Base-by-base conservation (phyloP, 1,140 invertebrate genomes). In the Vollenhovia emeryi region DNA sequence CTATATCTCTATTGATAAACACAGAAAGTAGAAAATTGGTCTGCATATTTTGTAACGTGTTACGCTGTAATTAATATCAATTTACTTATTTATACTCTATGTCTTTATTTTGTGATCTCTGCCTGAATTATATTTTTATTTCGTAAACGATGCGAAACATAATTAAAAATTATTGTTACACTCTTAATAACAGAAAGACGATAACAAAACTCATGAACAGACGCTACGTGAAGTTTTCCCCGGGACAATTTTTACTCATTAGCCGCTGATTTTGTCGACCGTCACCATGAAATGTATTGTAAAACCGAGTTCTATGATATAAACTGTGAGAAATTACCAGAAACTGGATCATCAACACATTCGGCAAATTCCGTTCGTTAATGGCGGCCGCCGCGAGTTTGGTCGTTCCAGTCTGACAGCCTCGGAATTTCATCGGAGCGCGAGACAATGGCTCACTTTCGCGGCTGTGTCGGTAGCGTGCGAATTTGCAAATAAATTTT, bases 401-500 rank as follows among this genome's bases (percentile, higher is more conserved):
- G 27, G 4, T 45, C 45, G 48, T 48, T 36, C 43, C 3, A 36
- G 24, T 62, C 48, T 18, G 5, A n/a, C 50, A 86, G n/a, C 13
- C 0, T 8, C 18, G 18, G 24, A 30, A 71, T 30, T 60, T 50
- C 21, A n/a, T 60, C 57, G 50, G 18, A 40, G 24, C 40, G 36
- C 74, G 57, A 69, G 27, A 45, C 52, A 48, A 30, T 11, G n/a
- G 36, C 24, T 52, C 69, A 73, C 21, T 87, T 74, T 80, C 45
- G 57, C 55, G 18, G 11, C 45, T 15, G 18, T 60, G 24, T 27
- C 15, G 24, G 21, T 75, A 43, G 64, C 21, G 33, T 60, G 40
- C 50, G 80, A 86, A 74, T 88, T 83, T 71, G 75, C 85, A 87
- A 90, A 89, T 85, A 90, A 90, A 89, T 90, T 87, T 90, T 75